Evolutionary conservation across 2,797 vertebrate species (phyloP), one percentile per base, ranked within the genome.

Genomic region (Muscicapa comitata): DNA sequence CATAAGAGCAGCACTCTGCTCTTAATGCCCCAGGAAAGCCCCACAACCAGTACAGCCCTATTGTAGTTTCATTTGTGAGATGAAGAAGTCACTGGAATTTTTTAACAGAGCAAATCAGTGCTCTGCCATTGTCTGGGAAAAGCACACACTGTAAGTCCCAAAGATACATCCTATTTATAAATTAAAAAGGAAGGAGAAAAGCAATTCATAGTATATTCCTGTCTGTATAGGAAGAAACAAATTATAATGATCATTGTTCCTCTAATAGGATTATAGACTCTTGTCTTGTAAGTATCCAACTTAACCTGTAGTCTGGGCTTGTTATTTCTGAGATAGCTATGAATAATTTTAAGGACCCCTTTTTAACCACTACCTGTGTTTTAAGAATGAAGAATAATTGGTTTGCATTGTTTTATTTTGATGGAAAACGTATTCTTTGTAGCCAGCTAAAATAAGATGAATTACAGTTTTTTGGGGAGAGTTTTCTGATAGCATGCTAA

Each of bases 181-280:
- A 54, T 54, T 12, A 16, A 45, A 66, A 53, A 8, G 2, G n/a
- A 33, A 25, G 4, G 13, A 4, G 55, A 65, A 88, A 66, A 50
- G 2, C 0, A 0, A 18, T 48, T 33, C 2, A 40, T 4, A 13
- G 4, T 35, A 4, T 62, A 58, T 73, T 61, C 40, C 45, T 31
- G 14, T 57, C 45, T 70, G 25, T 43, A n/a, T n/a, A 47, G 43
- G 31, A 67, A 58, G 42, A 75, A 38, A 17, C 29, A 57, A 43
- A 12, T 33, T 74, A 20, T 38, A 45, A 33, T 11, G 4, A 31
- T 50, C 4, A 2, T 9, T 79, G 7, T 53, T 84, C 10, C 38
- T 84, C 47, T 47, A 19, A n/a, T 0, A 33, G 57, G 29, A 13
- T 76, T 62, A 17, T 9, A 24, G 10, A 54, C 3, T 76, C 10